These are phyloP conservation scores for Periophthalmus modestus DNA, from an alignment of 2,113 vertebrate species.

Conservation along the genomic window DNA sequence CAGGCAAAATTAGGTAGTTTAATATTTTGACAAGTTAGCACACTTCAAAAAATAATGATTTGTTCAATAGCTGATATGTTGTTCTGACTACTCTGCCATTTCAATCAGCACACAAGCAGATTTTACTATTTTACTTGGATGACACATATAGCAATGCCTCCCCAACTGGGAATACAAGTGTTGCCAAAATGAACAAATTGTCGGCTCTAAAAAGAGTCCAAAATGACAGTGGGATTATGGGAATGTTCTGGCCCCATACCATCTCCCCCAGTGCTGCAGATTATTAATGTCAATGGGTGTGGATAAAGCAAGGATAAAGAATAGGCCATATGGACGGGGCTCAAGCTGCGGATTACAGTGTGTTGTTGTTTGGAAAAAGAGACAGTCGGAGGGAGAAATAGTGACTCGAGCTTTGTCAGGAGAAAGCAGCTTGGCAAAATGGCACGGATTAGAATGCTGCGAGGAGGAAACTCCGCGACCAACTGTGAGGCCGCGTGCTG, in stretches of 20 bases:
- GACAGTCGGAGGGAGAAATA: slow-evolving; percentile 27
- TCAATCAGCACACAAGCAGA: not conserved
- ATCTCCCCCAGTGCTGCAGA: slow-evolving; percentile 43
- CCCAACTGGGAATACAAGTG: slow-evolving; percentile 1
- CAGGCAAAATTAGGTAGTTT: not conserved
- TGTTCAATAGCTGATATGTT: not conserved
- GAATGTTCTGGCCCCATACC: slow-evolving; percentile 33
- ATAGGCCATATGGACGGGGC: slow-evolving; percentile 61
- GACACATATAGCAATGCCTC: not conserved
- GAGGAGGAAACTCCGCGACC: slow-evolving; percentile 35
- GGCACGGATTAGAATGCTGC: slow-evolving; percentile 60
- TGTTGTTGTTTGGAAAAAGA: slow-evolving; percentile 60
- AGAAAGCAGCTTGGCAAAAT: slow-evolving; percentile 70
- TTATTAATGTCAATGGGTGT: slow-evolving; percentile 68
- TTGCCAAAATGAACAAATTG: slow-evolving; percentile 6
- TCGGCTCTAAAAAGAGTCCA: slow-evolving; percentile 14
- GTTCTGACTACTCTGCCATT: not conserved
- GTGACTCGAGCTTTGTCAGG: slow-evolving; percentile 65
- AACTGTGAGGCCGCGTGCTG: slow-evolving; percentile 48
- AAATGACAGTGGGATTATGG: slow-evolving; percentile 38
- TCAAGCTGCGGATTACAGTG: slow-evolving; percentile 68
- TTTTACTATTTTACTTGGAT: not conserved
- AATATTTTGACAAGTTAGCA: slow-evolving; percentile 3
- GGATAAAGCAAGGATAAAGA: slow-evolving; percentile 71
- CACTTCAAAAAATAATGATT: not conserved